Conservation (phyloP, 1,140 invertebrate genomes). For the Phortica variegata region DNA sequence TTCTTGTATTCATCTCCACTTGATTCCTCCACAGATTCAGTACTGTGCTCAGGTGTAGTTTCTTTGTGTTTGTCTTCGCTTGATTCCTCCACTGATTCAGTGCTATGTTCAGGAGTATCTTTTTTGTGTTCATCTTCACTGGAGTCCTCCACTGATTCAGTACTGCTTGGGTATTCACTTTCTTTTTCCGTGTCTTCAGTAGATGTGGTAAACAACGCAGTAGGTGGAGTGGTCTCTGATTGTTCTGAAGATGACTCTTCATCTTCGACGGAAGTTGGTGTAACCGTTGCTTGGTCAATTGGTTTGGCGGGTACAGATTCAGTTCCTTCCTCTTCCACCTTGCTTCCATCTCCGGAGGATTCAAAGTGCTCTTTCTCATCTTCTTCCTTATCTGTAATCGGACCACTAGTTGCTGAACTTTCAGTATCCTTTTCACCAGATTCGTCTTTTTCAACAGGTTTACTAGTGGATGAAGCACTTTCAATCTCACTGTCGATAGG, state of each 20-base stretch:
- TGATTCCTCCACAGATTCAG: no score
- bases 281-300: background rate
- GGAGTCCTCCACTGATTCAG: no score
- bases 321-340: no score
- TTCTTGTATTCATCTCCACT: constrained; percentile 17
- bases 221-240: no score
- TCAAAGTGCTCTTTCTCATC: constrained; percentile 21
- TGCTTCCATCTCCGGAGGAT: constrained; percentile 14
- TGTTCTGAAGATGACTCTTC: no score
- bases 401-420: background rate
- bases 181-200: constrained; percentile 1
- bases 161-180: constrained; percentile 14
- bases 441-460: constrained; percentile 17
- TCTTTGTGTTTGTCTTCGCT: no score
- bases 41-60: no score
- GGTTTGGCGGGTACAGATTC: no score
- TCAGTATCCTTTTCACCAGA: constrained; percentile 6
- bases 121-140: no score
- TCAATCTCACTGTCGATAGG: constrained; percentile 18
- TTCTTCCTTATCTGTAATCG: background rate
- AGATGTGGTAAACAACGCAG: no score
- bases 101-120: no score
- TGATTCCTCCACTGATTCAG: no score
- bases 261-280: constrained; percentile 3
- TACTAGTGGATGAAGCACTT: constrained; percentile 15